Conservation (phyloP, 2,888 invertebrate species). For the Thymelicus sylvestris region DNA sequence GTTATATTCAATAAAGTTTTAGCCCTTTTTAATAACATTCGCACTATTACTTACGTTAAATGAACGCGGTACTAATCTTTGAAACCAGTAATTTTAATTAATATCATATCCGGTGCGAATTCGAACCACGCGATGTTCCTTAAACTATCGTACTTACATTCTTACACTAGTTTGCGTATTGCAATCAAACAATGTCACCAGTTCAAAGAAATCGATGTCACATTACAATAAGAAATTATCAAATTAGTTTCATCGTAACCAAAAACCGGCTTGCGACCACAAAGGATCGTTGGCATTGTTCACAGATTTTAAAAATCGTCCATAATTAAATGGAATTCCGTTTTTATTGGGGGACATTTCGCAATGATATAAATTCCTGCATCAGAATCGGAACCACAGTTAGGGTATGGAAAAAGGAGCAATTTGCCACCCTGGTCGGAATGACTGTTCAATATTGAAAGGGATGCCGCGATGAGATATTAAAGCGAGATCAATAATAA, state of each 20-base stretch:
- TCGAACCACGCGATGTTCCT: neutral
- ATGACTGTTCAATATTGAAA: slow-evolving; percentile 63
- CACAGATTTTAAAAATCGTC: slow-evolving; percentile 83
- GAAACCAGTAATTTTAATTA: neutral
- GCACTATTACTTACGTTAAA: neutral
- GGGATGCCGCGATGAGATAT: slow-evolving; percentile 56
- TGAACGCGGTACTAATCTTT: neutral
- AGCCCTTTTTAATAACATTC: slow-evolving; percentile 11
- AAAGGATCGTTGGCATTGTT: slow-evolving; percentile 81
- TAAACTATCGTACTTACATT: too few relatives aligned
- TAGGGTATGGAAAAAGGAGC: slow-evolving; percentile 65
- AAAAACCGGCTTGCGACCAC: slow-evolving; percentile 67
- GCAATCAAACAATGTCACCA: slow-evolving; percentile 49
- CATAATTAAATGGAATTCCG: slow-evolving; percentile 83
- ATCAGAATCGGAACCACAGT: slow-evolving; percentile 53
- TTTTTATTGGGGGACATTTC: slow-evolving; percentile 72
- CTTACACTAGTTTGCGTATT: slow-evolving; percentile 35
- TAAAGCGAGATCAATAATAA: slow-evolving; percentile 62
- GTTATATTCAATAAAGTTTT: slow-evolving; percentile 9
- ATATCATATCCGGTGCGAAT: neutral
- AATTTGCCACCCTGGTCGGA: slow-evolving; percentile 75
- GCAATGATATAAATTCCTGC: slow-evolving; percentile 78
- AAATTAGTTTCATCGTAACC: slow-evolving; percentile 74
- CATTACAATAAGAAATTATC: slow-evolving; percentile 79
- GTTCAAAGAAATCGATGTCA: slow-evolving; percentile 52